These are phyloP conservation scores for Chymomyza procnemis DNA, from an alignment of 2,888 invertebrate species.

Conservation along the genomic window DNA sequence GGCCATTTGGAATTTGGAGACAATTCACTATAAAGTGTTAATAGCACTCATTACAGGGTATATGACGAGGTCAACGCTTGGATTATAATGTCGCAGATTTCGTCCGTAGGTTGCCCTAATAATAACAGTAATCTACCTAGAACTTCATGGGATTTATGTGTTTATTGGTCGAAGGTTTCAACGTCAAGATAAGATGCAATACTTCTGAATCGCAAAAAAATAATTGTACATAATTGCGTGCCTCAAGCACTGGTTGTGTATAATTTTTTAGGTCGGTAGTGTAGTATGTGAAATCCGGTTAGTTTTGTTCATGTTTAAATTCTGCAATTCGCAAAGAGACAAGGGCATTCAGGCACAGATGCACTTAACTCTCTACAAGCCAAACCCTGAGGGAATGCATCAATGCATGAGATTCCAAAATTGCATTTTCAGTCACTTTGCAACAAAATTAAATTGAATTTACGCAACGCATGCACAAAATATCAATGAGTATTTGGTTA, in stretches of 20 bases:
- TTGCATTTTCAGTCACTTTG: slow-evolving; percentile 69
- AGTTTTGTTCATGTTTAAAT: not conserved
- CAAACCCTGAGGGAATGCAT: not conserved
- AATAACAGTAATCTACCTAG: slow-evolving; percentile 46
- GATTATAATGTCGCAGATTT: not conserved
- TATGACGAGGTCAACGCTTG: slow-evolving; percentile 24
- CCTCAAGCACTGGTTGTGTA: not conserved
- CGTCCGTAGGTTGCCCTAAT: slow-evolving; percentile 33
- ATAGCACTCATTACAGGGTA: slow-evolving; percentile 41
- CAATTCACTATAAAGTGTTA: slow-evolving; percentile 57
- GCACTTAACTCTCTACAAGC: not conserved
- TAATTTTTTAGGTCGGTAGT: not conserved
- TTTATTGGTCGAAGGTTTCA: slow-evolving; percentile 41
- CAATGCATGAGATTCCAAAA: slow-evolving; percentile 42
- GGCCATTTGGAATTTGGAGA: slow-evolving; percentile 36
- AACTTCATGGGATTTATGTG: slow-evolving; percentile 53
- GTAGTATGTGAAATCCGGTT: not conserved
- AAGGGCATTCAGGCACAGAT: not conserved
- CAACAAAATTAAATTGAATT: slow-evolving; percentile 69
- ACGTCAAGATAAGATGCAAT: slow-evolving; percentile 40
- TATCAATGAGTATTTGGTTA: slow-evolving; percentile 68
- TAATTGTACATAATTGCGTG: too few species aligned
- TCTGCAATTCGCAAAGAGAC: too few species aligned
- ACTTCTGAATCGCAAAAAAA: slow-evolving; percentile 30
- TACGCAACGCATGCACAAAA: slow-evolving; percentile 66